Conservation (phyloP, 2,888 invertebrate genomes). For the Pristionchus exspectatus region DNA sequence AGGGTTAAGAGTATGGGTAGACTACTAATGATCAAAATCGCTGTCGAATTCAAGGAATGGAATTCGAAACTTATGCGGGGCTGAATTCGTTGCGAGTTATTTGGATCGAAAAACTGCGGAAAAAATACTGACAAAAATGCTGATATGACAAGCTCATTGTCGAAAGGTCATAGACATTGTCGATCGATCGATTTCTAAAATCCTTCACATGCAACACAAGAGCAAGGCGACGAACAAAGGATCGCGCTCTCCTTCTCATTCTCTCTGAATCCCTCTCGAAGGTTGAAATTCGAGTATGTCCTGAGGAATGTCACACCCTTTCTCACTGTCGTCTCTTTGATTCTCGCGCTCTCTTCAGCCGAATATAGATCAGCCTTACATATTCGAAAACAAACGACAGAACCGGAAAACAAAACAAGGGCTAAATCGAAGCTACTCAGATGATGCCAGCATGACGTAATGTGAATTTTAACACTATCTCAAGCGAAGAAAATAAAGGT, state of each 20-base stretch:
- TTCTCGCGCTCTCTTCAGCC: neutral
- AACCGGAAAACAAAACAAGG: neutral
- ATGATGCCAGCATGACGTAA: too few relatives aligned
- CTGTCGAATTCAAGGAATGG: too few relatives aligned
- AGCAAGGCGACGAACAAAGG: constrained; percentile 2
- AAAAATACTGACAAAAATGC: neutral
- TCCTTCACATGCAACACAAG: neutral
- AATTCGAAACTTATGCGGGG: too few relatives aligned
- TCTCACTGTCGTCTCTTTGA: neutral
- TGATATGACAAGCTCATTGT: neutral
- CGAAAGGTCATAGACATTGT: neutral
- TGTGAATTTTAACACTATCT: too few relatives aligned
- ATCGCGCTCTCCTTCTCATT: neutral
- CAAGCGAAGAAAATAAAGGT: too few relatives aligned
- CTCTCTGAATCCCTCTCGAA: neutral
- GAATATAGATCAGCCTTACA: neutral
- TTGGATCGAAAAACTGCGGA: too few relatives aligned
- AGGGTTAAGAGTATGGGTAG: too few relatives aligned
- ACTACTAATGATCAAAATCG: too few relatives aligned
- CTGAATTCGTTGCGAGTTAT: too few relatives aligned
- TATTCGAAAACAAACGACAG: neutral
- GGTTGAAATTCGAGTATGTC: constrained; percentile 36
- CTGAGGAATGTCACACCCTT: constrained; percentile 31
- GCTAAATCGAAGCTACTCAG: too few relatives aligned
- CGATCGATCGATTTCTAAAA: neutral